Evolutionary conservation across 2,888 invertebrate genomes (phyloP).

Genomic region (Euproctis similis): DNA sequence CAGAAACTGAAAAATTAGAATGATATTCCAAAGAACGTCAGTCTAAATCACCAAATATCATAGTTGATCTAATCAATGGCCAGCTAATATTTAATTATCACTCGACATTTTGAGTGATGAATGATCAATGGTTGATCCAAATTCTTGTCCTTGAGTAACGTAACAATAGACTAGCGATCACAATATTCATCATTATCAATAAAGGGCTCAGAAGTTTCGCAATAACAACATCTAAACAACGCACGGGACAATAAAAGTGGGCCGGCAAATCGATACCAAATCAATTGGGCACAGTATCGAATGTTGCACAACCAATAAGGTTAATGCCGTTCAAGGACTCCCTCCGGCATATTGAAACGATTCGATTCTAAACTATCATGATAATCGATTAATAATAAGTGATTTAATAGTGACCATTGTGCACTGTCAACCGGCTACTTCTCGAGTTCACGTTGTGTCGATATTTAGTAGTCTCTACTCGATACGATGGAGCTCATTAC

Average conservation of each 20-base stretch:
- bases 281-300: conserved; percentile 53
- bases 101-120: too few species aligned
- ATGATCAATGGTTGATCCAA: too few species aligned
- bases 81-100: too few species aligned
- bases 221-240: conserved; percentile 41
- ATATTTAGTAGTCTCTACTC: conserved; percentile 36
- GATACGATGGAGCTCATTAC: conserved; percentile 42
- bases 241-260: conserved; percentile 44
- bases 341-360: conserved; percentile 38
- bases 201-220: conserved; percentile 41
- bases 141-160: conserved; percentile 35
- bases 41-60: too few species aligned
- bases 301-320: conserved; percentile 44
- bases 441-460: conserved; percentile 43
- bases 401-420: conserved; percentile 46
- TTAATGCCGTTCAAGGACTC: conserved; percentile 64
- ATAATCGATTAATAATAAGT: conserved; percentile 44
- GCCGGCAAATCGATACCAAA: conserved; percentile 43
- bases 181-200: conserved; percentile 44
- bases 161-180: conserved; percentile 44
- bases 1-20: too few species aligned
- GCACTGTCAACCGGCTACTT: conserved; percentile 29
- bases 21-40: too few species aligned
- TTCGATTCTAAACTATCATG: conserved; percentile 37
- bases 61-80: too few species aligned